Base-by-base conservation (phyloP, 2,113 vertebrate genomes). In the Boleophthalmus pectinirostris region DNA sequence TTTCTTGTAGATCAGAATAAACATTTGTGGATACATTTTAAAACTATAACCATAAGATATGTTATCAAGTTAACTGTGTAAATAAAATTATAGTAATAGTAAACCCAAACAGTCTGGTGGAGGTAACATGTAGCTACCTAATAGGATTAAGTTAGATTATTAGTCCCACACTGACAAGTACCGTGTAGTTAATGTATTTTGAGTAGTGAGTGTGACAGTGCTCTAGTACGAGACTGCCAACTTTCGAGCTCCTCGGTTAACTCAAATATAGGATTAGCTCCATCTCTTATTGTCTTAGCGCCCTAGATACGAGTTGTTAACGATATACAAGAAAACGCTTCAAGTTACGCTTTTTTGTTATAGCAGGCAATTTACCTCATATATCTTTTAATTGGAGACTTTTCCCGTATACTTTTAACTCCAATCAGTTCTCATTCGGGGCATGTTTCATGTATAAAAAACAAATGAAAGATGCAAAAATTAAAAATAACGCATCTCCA, bases 401-500 rank as follows among this genome's bases (percentile, higher is more conserved):
- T 70, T 74, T 76, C 16, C 15, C 57, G 56, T 57, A 35, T 15
- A 33, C 21, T 2, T 47, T 5, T 14, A 15, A 6, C 18, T 18
- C 11, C n/a, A 13, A 10, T 1, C 5, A n/a, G 12, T 21, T 73
- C 25, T 81, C 21, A 71, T 46, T 46, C 75, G 25, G 18, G 51
- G 15, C n/a, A 11, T 5, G 15, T 20, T 53, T 63, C 69, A 46
- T 21, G 13, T 57, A 16, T 10, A 23, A 12, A 2, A 5, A 56
- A 1, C 65, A 0, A 7, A 35, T 6, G 8, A 65, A 74, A 53
- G 35, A 71, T 20, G 29, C 0, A 0, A 23, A 25, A 25, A 15
- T 58, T 1, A 72, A 80, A 53, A 15, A 33, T 0, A 16, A 24
- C 18, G 69, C 60, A 85, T 88, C 82, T 75, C 88, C 70, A 91